A percentile compares a stretch with the other conserved stretches of the same genome.
Conservation (phyloP, 2,113 vertebrate genomes). For the Poeciliopsis prolifica region DNA sequence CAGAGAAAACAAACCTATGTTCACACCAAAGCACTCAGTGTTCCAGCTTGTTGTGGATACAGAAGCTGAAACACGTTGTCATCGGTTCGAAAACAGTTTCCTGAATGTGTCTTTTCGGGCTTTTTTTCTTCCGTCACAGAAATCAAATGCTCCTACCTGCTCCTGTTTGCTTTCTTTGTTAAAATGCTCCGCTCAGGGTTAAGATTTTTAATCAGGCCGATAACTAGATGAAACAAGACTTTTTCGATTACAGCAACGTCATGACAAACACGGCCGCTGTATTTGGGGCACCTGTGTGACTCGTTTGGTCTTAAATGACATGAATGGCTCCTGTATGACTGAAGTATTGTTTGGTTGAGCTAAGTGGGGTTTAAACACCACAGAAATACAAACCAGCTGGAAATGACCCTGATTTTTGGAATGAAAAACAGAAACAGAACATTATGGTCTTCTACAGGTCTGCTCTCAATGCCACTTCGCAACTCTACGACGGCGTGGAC, state of each 20-base stretch:
- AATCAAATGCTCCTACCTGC: background rate
- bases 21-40: background rate
- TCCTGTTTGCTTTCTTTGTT: background rate
- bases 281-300: too few relatives aligned
- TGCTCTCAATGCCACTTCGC: slow-evolving; percentile 75
- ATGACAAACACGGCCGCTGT: too few relatives aligned
- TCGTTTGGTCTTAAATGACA: too few relatives aligned
- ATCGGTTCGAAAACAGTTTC: background rate
- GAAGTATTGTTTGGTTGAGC: too few relatives aligned
- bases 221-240: too few relatives aligned
- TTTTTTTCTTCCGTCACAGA: background rate
- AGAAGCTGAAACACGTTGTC: background rate
- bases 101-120: background rate
- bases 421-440: background rate
- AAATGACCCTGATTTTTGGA: background rate
- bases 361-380: too few relatives aligned
- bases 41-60: background rate
- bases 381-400: background rate
- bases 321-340: too few relatives aligned
- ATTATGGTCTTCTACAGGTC: slow-evolving; percentile 69
- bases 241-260: too few relatives aligned
- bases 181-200: too few relatives aligned
- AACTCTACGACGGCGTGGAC: slow-evolving; percentile 85
- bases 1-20: too few relatives aligned
- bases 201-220: too few relatives aligned